Percentiles rank a stretch among this genome's conserved stretches.
Conservation (phyloP, 1,140 invertebrate species). For the Archivesica marissinica region DNA sequence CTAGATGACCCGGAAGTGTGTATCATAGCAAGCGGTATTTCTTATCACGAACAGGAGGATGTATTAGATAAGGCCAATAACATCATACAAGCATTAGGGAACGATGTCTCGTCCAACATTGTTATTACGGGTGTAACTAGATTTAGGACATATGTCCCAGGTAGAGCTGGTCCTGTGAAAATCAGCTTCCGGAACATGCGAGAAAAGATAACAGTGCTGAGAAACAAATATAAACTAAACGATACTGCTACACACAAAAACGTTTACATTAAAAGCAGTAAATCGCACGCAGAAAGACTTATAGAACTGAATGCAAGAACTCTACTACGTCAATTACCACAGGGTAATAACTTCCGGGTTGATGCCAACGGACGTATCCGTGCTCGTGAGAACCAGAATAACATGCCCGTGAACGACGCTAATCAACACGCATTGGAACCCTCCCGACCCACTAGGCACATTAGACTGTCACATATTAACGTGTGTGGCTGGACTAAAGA, state of each 20-base stretch:
- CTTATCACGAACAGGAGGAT: not conserved
- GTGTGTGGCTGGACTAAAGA: conserved; percentile 40
- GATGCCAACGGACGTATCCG: conserved; percentile 41
- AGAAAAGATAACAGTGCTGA: conserved; percentile 20
- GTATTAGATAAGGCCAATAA: conserved; percentile 17
- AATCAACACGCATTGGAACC: too few relatives aligned
- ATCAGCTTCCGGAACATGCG: not conserved
- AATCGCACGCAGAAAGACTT: conserved; percentile 48
- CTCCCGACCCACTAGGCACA: conserved; percentile 5
- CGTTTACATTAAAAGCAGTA: conserved; percentile 33
- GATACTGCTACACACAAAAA: not conserved
- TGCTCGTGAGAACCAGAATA: not conserved
- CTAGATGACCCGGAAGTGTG: not conserved
- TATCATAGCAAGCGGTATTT: conserved; percentile 8
- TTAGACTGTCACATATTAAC: conserved; percentile 47
- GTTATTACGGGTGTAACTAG: not conserved
- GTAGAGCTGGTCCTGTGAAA: conserved; percentile 26
- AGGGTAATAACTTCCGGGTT: conserved; percentile 47
- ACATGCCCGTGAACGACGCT: too few relatives aligned
- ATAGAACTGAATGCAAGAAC: conserved; percentile 44
- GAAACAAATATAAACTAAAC: conserved; percentile 31
- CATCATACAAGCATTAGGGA: not conserved
- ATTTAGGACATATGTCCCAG: not conserved
- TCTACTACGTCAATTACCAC: conserved; percentile 32
- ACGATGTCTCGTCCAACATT: conserved; percentile 11